Evolutionary conservation across 2,888 invertebrate species (phyloP).

Genomic region (Diogma glabrata): DNA sequence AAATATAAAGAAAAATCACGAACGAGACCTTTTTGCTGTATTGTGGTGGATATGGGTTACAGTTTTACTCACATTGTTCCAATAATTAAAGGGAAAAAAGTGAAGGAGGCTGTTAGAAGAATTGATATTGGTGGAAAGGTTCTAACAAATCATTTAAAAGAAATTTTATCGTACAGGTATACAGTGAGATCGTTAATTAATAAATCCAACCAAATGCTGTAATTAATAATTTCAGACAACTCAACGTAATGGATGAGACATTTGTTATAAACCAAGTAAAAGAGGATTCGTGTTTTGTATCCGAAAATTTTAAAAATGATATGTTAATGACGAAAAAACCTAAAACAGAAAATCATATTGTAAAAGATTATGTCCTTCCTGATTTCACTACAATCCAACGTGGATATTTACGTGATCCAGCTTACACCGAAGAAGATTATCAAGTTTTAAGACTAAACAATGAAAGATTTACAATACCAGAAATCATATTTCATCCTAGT

Average conservation of each 20-base stretch:
- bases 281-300: slow-evolving; percentile 93
- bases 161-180: slow-evolving; percentile 91
- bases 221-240: no score
- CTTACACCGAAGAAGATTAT: slow-evolving; percentile 40
- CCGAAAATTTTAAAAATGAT: slow-evolving; percentile 69
- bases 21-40: slow-evolving; percentile 47
- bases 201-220: slow-evolving; percentile 21
- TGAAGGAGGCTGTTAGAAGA: slow-evolving; percentile 59
- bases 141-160: slow-evolving; percentile 94
- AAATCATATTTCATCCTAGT: slow-evolving; percentile 86
- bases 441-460: slow-evolving; percentile 81
- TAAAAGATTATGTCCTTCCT: slow-evolving; percentile 87
- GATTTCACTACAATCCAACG: slow-evolving; percentile 85
- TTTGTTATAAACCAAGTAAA: slow-evolving; percentile 97
- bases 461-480: slow-evolving; percentile 91
- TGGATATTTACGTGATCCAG: slow-evolving; percentile 43
- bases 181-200: no score
- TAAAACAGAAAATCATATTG: slow-evolving; percentile 54
- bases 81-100: slow-evolving; percentile 66
- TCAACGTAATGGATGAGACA: slow-evolving; percentile 98
- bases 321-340: slow-evolving; percentile 54
- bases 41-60: slow-evolving; percentile 89
- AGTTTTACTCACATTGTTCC: slow-evolving; percentile 94
- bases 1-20: slow-evolving; percentile 44
- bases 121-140: slow-evolving; percentile 96